phyloP scores from a whole-genome alignment of 1,140 invertebrate species.

The Drosophila asahinai region DNA sequence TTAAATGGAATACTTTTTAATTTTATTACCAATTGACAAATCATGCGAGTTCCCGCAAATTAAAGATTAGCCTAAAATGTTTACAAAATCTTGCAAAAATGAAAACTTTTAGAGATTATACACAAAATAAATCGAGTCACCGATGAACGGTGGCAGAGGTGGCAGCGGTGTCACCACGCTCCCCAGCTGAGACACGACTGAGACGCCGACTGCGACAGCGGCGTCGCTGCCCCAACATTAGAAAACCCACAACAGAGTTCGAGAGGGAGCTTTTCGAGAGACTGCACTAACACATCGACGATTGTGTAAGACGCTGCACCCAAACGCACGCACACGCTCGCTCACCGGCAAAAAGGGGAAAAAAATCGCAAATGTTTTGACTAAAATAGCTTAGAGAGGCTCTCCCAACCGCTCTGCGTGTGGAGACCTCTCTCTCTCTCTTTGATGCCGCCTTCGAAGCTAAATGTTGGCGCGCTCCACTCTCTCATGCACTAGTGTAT shows the following conservation, averaged over 20 bases:
- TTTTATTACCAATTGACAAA: background rate
- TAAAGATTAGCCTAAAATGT: background rate
- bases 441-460: conserved; percentile 43
- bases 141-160: conserved; percentile 32
- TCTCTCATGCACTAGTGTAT: conserved; percentile 10
- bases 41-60: background rate
- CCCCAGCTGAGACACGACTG: conserved; percentile 31
- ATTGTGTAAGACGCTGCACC: conserved; percentile 47
- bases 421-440: conserved; percentile 18
- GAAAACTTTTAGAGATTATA: conserved; percentile 26
- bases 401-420: conserved; percentile 8
- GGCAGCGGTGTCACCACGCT: conserved; percentile 21
- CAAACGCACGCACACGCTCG: conserved; percentile 31
- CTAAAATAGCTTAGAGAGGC: conserved; percentile 80
- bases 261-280: conserved; percentile 49
- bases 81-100: background rate
- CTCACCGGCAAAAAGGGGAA: conserved; percentile 71
- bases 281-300: conserved; percentile 68
- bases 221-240: conserved; percentile 55
- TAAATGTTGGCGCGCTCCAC: conserved; percentile 70
- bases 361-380: conserved; percentile 81
- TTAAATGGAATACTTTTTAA: background rate
- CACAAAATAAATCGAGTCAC: conserved; percentile 29
- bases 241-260: conserved; percentile 63
- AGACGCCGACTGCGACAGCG: conserved; percentile 15